These are phyloP conservation scores for Apis mellifera DNA, from an alignment of 1,140 invertebrate genomes.

Conservation along the genomic window DNA sequence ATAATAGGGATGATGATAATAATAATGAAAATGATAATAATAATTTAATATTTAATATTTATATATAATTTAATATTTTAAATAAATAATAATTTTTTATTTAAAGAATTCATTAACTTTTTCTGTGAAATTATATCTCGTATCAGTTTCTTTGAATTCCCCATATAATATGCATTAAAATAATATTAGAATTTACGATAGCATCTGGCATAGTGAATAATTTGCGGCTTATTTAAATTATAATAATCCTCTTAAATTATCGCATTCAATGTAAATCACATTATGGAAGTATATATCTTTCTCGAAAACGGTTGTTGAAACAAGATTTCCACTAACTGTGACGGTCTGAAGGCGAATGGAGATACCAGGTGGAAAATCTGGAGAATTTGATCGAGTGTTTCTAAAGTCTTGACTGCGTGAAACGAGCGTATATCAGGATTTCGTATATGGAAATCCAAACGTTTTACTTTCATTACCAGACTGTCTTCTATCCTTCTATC, in stretches of 20 bases:
- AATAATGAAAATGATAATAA: too few relatives aligned
- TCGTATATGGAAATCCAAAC: constrained; percentile 31
- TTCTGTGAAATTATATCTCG: not conserved
- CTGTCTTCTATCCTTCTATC: constrained; percentile 19
- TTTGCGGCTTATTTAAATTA: not conserved
- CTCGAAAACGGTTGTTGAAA: not conserved
- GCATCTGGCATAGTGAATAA: not conserved
- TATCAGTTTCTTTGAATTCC: not conserved
- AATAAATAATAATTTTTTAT: too few relatives aligned
- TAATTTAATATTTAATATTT: too few relatives aligned
- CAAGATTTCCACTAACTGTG: not conserved
- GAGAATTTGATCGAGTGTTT: constrained; percentile 21
- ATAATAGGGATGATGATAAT: too few relatives aligned
- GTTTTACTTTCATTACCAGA: constrained; percentile 27
- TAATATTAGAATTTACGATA: not conserved
- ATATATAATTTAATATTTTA: too few relatives aligned
- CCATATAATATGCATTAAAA: not conserved
- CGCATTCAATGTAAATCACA: not conserved
- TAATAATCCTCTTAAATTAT: not conserved
- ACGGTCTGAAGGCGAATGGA: not conserved
- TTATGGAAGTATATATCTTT: not conserved
- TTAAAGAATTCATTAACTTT: too few relatives aligned
- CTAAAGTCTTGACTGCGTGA: not conserved
- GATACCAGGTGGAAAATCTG: not conserved
- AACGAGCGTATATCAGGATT: constrained; percentile 18